Conservation (phyloP, 1,140 invertebrate species). For the Drosophila aff. region DNA sequence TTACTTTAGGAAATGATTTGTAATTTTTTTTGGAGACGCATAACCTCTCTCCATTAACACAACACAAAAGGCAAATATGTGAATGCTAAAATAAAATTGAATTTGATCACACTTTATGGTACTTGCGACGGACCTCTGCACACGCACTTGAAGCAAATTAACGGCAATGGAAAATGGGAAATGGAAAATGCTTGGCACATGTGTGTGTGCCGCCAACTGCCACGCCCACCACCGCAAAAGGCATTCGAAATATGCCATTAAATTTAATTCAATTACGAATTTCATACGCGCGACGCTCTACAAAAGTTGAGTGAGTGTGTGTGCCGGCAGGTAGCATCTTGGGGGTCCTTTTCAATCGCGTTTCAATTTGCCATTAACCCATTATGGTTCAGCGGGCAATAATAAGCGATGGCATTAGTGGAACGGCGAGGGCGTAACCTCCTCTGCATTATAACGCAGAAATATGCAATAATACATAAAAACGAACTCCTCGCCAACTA, state of each 20-base stretch:
- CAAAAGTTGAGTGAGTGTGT: slow-evolving; percentile 12
- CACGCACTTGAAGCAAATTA: slow-evolving; percentile 74
- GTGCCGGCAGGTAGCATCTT: slow-evolving; percentile 12
- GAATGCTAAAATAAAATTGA: slow-evolving; percentile 61
- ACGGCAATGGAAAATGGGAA: slow-evolving; percentile 43
- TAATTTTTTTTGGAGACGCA: neutral
- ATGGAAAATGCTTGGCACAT: slow-evolving; percentile 45
- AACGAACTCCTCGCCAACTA: slow-evolving; percentile 65
- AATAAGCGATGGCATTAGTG: slow-evolving; percentile 54
- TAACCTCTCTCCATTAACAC: neutral
- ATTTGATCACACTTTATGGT: slow-evolving; percentile 67
- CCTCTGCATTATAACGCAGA: slow-evolving; percentile 44
- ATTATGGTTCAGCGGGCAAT: slow-evolving; percentile 78
- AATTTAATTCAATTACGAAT: slow-evolving; percentile 83
- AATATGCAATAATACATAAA: slow-evolving; percentile 83
- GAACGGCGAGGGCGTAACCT: slow-evolving; percentile 16
- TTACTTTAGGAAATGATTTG: slow-evolving; percentile 1
- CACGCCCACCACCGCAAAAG: slow-evolving; percentile 38
- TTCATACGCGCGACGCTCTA: slow-evolving; percentile 56
- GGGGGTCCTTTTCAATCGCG: slow-evolving; percentile 62
- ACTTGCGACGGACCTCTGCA: slow-evolving; percentile 37
- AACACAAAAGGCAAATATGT: slow-evolving; percentile 44
- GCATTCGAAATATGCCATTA: slow-evolving; percentile 80
- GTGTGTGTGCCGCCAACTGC: slow-evolving; percentile 4
- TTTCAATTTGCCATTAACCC: slow-evolving; percentile 83